Evolutionary conservation across 2,888 invertebrate genomes (phyloP), one percentile per base, ranked within the genome.

Genomic region (Synergus japonicus): DNA sequence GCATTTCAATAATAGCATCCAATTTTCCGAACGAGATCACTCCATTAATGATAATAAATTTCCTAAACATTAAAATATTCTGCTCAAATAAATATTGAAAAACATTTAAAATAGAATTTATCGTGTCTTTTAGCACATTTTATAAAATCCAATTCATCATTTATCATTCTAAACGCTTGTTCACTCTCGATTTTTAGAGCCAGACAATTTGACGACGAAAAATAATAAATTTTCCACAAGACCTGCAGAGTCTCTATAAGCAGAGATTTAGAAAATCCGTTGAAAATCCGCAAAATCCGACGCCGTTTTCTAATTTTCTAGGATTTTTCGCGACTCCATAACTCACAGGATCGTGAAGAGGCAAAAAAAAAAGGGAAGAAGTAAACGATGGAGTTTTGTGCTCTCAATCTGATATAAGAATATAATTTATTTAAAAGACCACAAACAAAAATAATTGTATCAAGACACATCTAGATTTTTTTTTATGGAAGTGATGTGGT

Each of bases 1-100:
- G n/a, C 7, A 54, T n/a, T 54, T 54, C n/a, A 54, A 54, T 54
- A 54, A 54, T 54, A 54, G 54, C 54, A 54, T 54, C 8, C 54
- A 8, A n/a, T n/a, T 54, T 54, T 54, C 54, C n/a, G n/a, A 54
- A 54, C 54, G n/a, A 54, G 54, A n/a, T n/a, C 54, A 54, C n/a
- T n/a, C n/a, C n/a, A 54, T n/a, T n/a, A 8, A n/a, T n/a, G 54
- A 54, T 8, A 54, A 54, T 8, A 54, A n/a, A n/a, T n/a, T 7
- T 8, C 54, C 54, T 54, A 8, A 54, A 54, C 15, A n/a, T 54
- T 54, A n/a, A n/a, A 54, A 0, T 9, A 10, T 9, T 44, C 10
- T 44, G 44, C 10, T 44, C 8, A 44, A 44, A 44, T 44, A 10
- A 44, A 10, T 44, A 44, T 44, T 44, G 1, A 44, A 10, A 37